These are phyloP conservation scores for Melanotaenia maccullochi DNA, from an alignment of 2,797 vertebrate species.

Conservation along the genomic window DNA sequence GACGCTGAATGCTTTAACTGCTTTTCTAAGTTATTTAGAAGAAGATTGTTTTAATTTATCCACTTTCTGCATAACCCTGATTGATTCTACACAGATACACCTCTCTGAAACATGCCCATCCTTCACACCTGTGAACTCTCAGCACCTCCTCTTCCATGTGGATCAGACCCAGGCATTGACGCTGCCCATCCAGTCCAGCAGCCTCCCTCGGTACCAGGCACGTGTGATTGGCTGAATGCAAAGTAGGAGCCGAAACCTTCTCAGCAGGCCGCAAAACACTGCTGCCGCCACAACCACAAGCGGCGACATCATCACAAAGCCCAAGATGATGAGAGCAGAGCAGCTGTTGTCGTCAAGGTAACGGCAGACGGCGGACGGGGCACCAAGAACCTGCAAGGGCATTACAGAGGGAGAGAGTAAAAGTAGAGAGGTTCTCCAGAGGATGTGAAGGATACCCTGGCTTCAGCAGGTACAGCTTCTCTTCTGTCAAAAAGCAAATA, in stretches of 20 bases:
- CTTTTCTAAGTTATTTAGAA: not conserved
- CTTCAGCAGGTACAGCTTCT: constrained; percentile 4
- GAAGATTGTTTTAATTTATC: constrained; percentile 18
- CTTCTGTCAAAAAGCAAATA: constrained; percentile 9
- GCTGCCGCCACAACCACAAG: constrained; percentile 92
- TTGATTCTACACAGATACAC: not conserved
- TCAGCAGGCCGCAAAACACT: constrained; percentile 86
- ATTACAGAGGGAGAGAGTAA: constrained; percentile 21
- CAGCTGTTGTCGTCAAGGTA: constrained; percentile 94
- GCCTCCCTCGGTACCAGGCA: constrained; percentile 82
- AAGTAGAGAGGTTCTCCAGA: constrained; percentile 14
- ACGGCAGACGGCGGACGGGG: constrained; percentile 80
- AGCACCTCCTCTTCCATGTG: fast-evolving
- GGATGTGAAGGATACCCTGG: constrained; percentile 12
- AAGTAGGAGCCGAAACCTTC: constrained; percentile 85
- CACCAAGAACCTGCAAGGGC: constrained; percentile 76
- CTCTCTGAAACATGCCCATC: not conserved
- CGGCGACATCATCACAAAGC: constrained; percentile 94
- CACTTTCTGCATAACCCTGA: constrained; percentile 7
- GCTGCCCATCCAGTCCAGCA: constrained; percentile 73
- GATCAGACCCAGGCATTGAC: constrained; percentile 82
- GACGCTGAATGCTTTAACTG: not conserved
- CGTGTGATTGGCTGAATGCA: constrained; percentile 82
- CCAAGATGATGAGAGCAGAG: constrained; percentile 93
- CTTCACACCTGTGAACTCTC: not conserved